Base-by-base conservation (phyloP, 2,797 vertebrate genomes). In the Lutra lutra region DNA sequence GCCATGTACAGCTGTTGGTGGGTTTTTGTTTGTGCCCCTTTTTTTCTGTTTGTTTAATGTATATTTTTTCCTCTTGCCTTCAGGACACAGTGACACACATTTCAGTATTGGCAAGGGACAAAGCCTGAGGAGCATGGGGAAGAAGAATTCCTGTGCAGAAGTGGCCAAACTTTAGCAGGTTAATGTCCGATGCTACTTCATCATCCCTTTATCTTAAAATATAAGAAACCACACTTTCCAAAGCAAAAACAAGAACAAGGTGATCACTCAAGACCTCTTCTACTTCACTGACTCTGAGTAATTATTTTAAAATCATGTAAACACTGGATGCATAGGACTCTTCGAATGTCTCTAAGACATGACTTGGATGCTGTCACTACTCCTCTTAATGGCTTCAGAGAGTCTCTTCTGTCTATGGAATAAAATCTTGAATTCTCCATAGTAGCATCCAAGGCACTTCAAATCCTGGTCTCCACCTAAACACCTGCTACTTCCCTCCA, bases 1-100 rank as follows among this genome's bases (percentile, higher is more conserved):
- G 94, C 70, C 46, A 62, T 20, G 6, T 35, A 17, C n/a, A 91
- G 88, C 94, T 95, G 96, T 95, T 98, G 82, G 96, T 97, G 97
- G 98, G 91, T 96, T 97, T 97, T 94, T 64, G 73, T 96, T 86
- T 83, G 62, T 80, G 83, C 62, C 25, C 82, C 60, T 70, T 84
- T 78, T 82, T 79, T 97, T 46, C 87, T 89, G 73, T 96, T 95
- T 96, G 62, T 73, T 93, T 89, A 84, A 94, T 93, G 93, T 89
- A 20, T 48, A 48, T 58, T 62, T 94, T 96, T 90, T 29, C 43
- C n/a, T 91, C 43, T 25, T 54, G 54, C 46, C 51, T 94, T 92
- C 90, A 56, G 88, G 84, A 83, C 80, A 91, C 8, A 40, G 58
- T 95, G 89, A 94, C 91, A 93, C 35, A 89, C 48, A 93, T 97